Evolutionary conservation across 2,797 vertebrate genomes (phyloP).

Genomic region (Lepilemur septentrionalis): DNA sequence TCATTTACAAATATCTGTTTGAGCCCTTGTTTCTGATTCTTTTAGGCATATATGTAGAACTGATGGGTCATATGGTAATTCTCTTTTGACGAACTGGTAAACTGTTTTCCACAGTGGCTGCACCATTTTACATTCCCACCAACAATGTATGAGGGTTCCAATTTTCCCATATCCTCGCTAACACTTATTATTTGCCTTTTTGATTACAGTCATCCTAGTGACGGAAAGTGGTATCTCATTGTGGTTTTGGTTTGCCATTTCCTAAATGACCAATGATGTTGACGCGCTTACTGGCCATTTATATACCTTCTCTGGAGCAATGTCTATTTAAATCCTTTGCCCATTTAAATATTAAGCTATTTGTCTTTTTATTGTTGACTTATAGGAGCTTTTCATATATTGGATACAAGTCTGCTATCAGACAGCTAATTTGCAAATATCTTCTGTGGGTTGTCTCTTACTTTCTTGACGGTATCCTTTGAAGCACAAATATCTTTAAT

Average conservation of each 20-base stretch:
- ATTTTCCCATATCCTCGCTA: background rate
- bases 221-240: background rate
- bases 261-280: background rate
- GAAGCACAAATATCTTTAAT: background rate
- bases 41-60: background rate
- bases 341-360: background rate
- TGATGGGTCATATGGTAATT: background rate
- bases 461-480: background rate
- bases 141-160: background rate
- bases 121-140: background rate
- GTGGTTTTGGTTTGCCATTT: background rate
- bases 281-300: background rate
- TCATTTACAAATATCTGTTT: background rate
- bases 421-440: background rate
- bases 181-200: background rate
- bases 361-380: background rate
- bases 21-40: background rate
- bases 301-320: background rate
- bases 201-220: background rate
- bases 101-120: background rate
- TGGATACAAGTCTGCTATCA: background rate
- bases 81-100: background rate
- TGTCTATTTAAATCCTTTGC: background rate
- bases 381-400: background rate
- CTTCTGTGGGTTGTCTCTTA: background rate